Percentiles rank a stretch among this genome's conserved stretches.
These are phyloP conservation scores for Eristalis intricaria DNA, from an alignment of 2,888 invertebrate genomes.

Conservation along the genomic window DNA sequence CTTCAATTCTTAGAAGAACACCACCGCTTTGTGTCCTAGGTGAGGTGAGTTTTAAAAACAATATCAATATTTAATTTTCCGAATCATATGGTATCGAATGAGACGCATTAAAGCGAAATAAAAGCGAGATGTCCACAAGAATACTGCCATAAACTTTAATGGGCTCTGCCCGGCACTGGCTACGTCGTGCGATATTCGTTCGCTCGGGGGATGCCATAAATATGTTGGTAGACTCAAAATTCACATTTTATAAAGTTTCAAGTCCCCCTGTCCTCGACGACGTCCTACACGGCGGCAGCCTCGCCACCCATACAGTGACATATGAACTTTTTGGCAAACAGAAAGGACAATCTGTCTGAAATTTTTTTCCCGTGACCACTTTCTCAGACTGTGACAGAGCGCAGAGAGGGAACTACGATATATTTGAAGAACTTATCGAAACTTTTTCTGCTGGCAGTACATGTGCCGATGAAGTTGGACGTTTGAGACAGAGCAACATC, in stretches of 20 bases:
- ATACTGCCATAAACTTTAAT: slow-evolving; percentile 18
- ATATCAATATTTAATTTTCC: slow-evolving; percentile 34
- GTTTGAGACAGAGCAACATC: slow-evolving; percentile 14
- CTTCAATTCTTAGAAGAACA: neutral
- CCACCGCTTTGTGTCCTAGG: neutral
- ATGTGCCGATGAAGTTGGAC: slow-evolving; percentile 21
- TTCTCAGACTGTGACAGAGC: neutral
- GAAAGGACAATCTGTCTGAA: slow-evolving; percentile 47
- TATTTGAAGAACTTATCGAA: slow-evolving; percentile 16
- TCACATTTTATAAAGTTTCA: slow-evolving; percentile 21
- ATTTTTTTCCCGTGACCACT: neutral
- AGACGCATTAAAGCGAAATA: slow-evolving; percentile 16
- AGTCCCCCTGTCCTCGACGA: neutral
- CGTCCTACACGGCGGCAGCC: neutral
- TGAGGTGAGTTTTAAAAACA: neutral
- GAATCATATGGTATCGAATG: slow-evolving; percentile 36
- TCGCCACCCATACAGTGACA: slow-evolving; percentile 18
- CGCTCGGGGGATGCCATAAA: slow-evolving; percentile 33
- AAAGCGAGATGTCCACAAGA: neutral
- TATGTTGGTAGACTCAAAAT: slow-evolving; percentile 23
- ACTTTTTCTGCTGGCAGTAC: slow-evolving; percentile 32
- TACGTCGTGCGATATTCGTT: neutral
- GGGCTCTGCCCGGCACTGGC: slow-evolving; percentile 10
- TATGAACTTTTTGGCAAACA: slow-evolving; percentile 54
- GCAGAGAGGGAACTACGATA: neutral